Conservation (phyloP, 2,888 invertebrate species). For the Alloplasta piceator region DNA sequence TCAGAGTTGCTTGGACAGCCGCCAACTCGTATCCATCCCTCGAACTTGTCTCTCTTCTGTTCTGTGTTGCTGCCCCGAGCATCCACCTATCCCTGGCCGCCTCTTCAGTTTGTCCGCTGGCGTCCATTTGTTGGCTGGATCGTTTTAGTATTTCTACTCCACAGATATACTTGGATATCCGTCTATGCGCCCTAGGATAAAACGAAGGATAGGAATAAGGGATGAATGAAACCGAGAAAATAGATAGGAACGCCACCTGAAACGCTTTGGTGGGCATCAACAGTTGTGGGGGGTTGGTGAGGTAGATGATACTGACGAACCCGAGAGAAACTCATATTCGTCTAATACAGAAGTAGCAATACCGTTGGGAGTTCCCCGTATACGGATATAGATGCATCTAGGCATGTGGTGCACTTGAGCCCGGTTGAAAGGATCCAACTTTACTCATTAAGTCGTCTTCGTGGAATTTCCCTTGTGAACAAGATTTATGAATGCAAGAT, state of each 20-base stretch:
- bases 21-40: slow-evolving; percentile 76
- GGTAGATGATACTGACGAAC: slow-evolving; percentile 7
- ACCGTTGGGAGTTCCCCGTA: not conserved
- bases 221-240: slow-evolving; percentile 41
- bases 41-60: slow-evolving; percentile 64
- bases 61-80: slow-evolving; percentile 26
- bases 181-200: slow-evolving; percentile 19
- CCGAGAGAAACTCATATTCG: slow-evolving; percentile 21
- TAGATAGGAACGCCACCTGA: slow-evolving; percentile 16
- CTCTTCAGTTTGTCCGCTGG: slow-evolving; percentile 26
- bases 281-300: slow-evolving; percentile 10
- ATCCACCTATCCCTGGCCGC: slow-evolving; percentile 17
- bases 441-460: slow-evolving; percentile 76
- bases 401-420: slow-evolving; percentile 3
- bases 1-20: slow-evolving; percentile 78
- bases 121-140: slow-evolving; percentile 41
- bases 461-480: slow-evolving; percentile 15
- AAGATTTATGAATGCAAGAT: too few species aligned
- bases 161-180: slow-evolving; percentile 5
- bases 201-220: slow-evolving; percentile 33
- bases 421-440: slow-evolving; percentile 69
- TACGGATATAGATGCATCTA: slow-evolving; percentile 18
- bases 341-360: slow-evolving; percentile 29
- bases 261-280: slow-evolving; percentile 8
- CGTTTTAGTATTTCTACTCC: slow-evolving; percentile 5